phyloP scores from a whole-genome alignment of 2,797 vertebrate species.

The Gorsachius magnificus region DNA sequence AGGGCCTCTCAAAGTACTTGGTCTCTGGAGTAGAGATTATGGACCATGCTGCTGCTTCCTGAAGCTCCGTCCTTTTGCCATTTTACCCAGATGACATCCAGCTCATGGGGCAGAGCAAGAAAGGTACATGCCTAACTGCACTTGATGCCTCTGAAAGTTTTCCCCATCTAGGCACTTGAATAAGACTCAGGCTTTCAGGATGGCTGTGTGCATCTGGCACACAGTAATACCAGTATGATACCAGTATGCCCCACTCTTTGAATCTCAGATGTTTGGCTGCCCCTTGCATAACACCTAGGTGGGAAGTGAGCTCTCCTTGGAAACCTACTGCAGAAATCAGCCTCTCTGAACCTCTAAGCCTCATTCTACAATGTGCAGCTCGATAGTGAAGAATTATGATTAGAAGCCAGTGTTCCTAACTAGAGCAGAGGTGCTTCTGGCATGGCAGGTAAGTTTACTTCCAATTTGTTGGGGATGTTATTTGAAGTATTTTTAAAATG shows the following conservation, averaged over 20 bases:
- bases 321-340: neutral
- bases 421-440: neutral
- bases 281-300: neutral
- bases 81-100: neutral
- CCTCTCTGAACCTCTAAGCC: neutral
- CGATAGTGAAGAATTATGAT: neutral
- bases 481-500: neutral
- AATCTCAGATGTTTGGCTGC: neutral
- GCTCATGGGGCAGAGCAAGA: neutral
- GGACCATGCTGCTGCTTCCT: neutral
- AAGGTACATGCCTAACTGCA: accelerated
- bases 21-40: neutral
- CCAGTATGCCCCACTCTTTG: neutral
- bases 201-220: neutral
- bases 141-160: neutral
- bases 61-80: neutral
- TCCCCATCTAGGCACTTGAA: neutral
- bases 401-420: neutral
- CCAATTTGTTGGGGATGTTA: neutral
- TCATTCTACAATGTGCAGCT: neutral
- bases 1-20: accelerated
- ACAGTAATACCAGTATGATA: neutral
- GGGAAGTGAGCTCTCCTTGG: neutral
- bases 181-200: neutral
- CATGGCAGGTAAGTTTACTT: neutral